Evolutionary conservation across 2,113 vertebrate species (phyloP), one percentile per base, ranked within the genome.

Genomic region (Pyxicephalus adspersus): DNA sequence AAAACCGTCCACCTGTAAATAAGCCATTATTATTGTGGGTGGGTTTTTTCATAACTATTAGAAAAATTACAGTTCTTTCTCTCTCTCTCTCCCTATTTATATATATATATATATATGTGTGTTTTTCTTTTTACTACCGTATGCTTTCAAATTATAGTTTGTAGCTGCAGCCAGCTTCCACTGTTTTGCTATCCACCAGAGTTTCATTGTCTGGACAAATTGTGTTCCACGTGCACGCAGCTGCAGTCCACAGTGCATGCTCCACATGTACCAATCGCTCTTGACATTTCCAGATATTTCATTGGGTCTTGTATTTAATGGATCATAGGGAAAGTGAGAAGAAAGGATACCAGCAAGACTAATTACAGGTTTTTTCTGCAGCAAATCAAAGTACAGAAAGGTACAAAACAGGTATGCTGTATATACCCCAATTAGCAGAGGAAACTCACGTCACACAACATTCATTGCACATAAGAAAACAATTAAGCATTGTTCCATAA

Each of bases 391-490:
- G 20, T n/a, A 50, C 45, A 28, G 31, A 55, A 60, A 63, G 66
- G 11, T 16, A 26, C 25, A 81, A 55, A 22, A 73, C 26, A 50
- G 70, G 51, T 66, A 58, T 45, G 29, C 16, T 25, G 22, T 38
- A 11, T 60, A 34, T 52, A 23, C 55, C 2, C 16, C 38, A 72
- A 52, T 54, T 63, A 80, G 50, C 29, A 23, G 64, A 57, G 77
- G 77, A 70, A 70, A 61, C 22, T 17, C 23, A 31, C 31, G 34
- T 64, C 54, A 64, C 11, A 13, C 19, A 13, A 57, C 26, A 64
- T 57, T 57, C 64, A 81, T 57, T 57, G 60, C 26, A 73, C 79
- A 81, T 18, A 65, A 26, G 67, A 72, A 80, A 80, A 57, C 25
- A 64, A 81, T 72, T 68, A 80, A 70, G 57, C 61, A 55, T 51